Evolutionary conservation across 2,113 vertebrate species (phyloP).

Genomic region (Larimichthys crocea): DNA sequence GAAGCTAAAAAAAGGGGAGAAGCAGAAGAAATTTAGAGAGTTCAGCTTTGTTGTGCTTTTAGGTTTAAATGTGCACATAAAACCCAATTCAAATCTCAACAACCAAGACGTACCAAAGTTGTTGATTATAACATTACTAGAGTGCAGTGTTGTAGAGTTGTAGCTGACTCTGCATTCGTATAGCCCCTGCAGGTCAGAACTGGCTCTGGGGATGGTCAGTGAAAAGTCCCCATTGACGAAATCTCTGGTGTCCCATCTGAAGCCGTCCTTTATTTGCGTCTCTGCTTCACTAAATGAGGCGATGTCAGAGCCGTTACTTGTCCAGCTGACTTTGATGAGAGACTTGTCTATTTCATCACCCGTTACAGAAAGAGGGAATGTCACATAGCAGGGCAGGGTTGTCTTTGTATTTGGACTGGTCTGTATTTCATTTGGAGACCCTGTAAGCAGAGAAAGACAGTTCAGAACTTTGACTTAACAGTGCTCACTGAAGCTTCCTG

Average conservation of each 20-base stretch:
- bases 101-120: constrained; percentile 72
- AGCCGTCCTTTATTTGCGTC: constrained; percentile 57
- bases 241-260: constrained; percentile 60
- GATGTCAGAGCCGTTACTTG: constrained; percentile 56
- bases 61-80: background rate
- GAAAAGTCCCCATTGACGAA: constrained; percentile 76
- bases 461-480: background rate
- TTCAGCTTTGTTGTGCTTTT: background rate
- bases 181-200: constrained; percentile 73
- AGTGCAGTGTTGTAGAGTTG: constrained; percentile 60
- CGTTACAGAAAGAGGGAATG: constrained; percentile 10
- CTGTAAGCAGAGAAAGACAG: constrained; percentile 57
- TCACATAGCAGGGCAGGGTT: constrained; percentile 74
- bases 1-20: constrained; percentile 35
- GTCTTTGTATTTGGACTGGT: constrained; percentile 58
- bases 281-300: constrained; percentile 53
- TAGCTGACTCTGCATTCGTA: constrained; percentile 79
- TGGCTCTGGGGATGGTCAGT: constrained; percentile 69
- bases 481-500: background rate
- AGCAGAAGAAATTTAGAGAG: background rate
- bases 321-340: constrained; percentile 75
- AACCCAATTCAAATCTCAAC: background rate
- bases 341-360: background rate
- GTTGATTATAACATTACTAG: constrained; percentile 69
- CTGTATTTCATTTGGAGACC: constrained; percentile 61